phyloP scores from a whole-genome alignment of 2,888 invertebrate genomes.

The Hedya salicella region DNA sequence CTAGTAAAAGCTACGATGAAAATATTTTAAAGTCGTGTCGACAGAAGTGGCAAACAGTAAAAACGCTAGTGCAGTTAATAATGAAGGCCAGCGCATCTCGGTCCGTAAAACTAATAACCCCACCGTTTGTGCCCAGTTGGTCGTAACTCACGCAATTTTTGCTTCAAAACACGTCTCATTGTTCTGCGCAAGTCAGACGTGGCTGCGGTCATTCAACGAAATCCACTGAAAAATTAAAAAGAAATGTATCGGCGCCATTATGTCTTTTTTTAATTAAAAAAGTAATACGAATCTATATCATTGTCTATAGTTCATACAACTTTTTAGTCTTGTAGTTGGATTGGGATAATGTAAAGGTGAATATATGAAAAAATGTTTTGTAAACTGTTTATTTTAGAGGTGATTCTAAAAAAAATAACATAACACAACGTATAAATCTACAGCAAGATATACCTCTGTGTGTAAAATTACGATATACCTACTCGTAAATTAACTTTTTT shows the following conservation, averaged over 20 bases:
- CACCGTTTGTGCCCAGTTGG: background rate
- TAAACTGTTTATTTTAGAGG: too few species aligned
- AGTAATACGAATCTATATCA: background rate
- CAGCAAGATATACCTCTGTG: too few species aligned
- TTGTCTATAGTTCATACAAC: background rate
- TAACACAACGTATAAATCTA: too few species aligned
- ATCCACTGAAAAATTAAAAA: slow-evolving; percentile 4
- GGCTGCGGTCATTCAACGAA: background rate
- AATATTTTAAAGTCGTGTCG: background rate
- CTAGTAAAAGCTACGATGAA: too few species aligned
- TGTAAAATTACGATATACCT: too few species aligned
- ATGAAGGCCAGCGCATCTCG: slow-evolving; percentile 30
- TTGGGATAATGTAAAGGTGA: background rate
- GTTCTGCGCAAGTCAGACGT: background rate
- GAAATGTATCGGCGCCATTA: background rate
- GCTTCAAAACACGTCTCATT: background rate
- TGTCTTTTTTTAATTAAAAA: background rate
- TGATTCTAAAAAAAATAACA: too few species aligned
- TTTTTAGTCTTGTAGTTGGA: background rate
- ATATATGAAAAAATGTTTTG: too few species aligned
- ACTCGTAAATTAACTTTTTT: too few species aligned
- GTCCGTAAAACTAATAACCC: slow-evolving; percentile 19
- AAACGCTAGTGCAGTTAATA: slow-evolving; percentile 29
- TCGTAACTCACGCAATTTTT: slow-evolving; percentile 12
- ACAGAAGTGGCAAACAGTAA: slow-evolving; percentile 11